Base-by-base conservation (phyloP, 2,888 invertebrate species). In the Laspeyria flexula region DNA sequence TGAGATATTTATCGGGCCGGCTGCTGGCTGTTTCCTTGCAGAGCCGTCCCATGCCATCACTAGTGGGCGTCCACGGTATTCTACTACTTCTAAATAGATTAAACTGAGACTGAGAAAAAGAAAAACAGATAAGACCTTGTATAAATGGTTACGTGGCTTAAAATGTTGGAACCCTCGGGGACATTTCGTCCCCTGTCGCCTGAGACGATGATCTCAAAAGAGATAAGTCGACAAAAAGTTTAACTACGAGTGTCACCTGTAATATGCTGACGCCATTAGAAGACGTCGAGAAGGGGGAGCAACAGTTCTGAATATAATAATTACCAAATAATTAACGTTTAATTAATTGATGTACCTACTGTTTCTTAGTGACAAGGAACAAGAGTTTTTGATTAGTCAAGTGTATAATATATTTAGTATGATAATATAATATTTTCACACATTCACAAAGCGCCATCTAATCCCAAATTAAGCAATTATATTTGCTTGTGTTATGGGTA, bases 1-100 rank as follows among this genome's bases (percentile, higher is more conserved):
- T 88, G 86, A 86, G 86, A 81, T 81, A 80, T 81, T 85, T 84
- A 85, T 84, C 77, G 79, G 65, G 59, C 64, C 49, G 49, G 60
- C 56, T 49, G 39, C 25, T 51, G 53, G 55, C 50, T 57, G 70
- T 43, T 53, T 54, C 45, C 51, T 50, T 60, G 42, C 43, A 21
- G 16, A 44, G 35, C 15, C 44, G 12, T 13, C 1, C 43, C n/a
- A 38, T 30, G 48, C 52, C 43, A 43, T 41, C 52, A 18, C 46
- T 51, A 34, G 40, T 9, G 18, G 41, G 41, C 38, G 39, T 45
- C 45, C 45, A 16, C 41, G 37, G 30, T 42, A 45, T 43, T 51
- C 31, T 30, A 39, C 53, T 35, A 55, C 44, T 58, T 60, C 49
- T 54, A 56, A 55, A 68, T 65, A 60, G 65, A 68, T 64, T 60